Base-by-base conservation (phyloP, 1,140 invertebrate genomes). In the Bilobella aurantiaca region DNA sequence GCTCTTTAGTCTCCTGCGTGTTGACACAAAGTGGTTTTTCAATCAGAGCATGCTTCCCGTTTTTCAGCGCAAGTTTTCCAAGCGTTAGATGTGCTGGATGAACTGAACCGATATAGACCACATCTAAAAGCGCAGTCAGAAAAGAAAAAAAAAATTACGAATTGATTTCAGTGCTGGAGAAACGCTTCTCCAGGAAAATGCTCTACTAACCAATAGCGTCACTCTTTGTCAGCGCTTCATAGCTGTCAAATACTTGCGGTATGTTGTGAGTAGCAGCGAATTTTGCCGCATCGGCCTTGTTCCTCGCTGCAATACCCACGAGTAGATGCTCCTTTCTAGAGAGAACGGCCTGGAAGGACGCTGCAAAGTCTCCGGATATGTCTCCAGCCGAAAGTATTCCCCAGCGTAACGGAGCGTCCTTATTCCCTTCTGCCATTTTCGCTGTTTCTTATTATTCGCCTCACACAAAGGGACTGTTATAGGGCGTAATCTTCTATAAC, bases 251-350 rank as follows among this genome's bases (percentile, higher is more conserved):
- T 1, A 83, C 82, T 59, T 80, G 86, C 53, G 78, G 76, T 64
- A 91, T 87, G 12, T 82, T 78, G 75, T 89, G 86, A 46, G 82
- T 77, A 65, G 83, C 79, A 30, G 89, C 87, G 78, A 94, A 92
- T 73, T 83, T 78, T 74, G 87, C 76, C 0, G 90, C 88, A 63
- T 82, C 81, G 12, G 82, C 81, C 49, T 86, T 74, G 73, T 85
- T 81, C 73, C 86, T 82, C 23, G 89, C 89, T 0, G 88, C 88
- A 12, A 91, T 83, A 1, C 87, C 87, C 1, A 88, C 77, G 12
- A 85, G 80, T 73, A 82, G 75, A 76, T 93, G 89, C 67, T 90
- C 83, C 1, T 53, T 53, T 5, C 14, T 12, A 5, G 49, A 53
- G 3, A 53, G 49, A 23, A 18, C 14, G 49, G 49, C 49, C 5